Evolutionary conservation across 1,140 invertebrate genomes (phyloP), one percentile per base, ranked within the genome.

Genomic region (Ooceraea biroi): DNA sequence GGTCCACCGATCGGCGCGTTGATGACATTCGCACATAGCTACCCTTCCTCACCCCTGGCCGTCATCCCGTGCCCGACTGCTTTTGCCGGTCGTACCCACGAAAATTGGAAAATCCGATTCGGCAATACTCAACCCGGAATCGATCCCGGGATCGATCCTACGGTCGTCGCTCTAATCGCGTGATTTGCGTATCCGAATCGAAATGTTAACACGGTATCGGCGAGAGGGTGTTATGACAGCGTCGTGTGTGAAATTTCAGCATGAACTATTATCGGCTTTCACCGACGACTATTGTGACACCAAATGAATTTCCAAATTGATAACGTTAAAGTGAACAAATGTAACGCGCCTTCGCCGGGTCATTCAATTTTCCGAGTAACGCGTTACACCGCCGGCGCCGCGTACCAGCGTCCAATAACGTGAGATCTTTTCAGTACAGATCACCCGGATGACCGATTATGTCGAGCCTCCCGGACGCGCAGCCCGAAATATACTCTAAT

Each of bases 81-180:
- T 36, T 27, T 52, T 52, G 22, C 22, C 17, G 36, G 1, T 27
- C 50, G 50, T 57, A 17, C 1, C 36, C 65, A n/a, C 66, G 76
- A 69, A 80, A 69, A 80, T 80, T 80, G 65, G 50, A 27, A 80
- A 80, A 80, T 71, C 76, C 76, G 65, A 80, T 80, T 77, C 48
- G 74, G 61, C 30, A 66, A 65, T 69, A 57, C 50, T 58, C 76
- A 55, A 36, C 22, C 27, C 25, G 25, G 8, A 76, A 76, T 76
- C 58, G 30, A 69, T 69, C 48, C 36, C 3, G 50, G 41, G 19
- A 55, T 55, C 52, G 52, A 71, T 78, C 63, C 57, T 22, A 22
- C 76, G 50, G 22, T 57, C 76, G 25, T 22, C 63, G 14, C 25
- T 71, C 65, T 80, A 80, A 80, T 80, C 52, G 65, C 52, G 25